These are phyloP conservation scores for Drosophila tristis DNA, from an alignment of 1,140 invertebrate species.

Conservation along the genomic window DNA sequence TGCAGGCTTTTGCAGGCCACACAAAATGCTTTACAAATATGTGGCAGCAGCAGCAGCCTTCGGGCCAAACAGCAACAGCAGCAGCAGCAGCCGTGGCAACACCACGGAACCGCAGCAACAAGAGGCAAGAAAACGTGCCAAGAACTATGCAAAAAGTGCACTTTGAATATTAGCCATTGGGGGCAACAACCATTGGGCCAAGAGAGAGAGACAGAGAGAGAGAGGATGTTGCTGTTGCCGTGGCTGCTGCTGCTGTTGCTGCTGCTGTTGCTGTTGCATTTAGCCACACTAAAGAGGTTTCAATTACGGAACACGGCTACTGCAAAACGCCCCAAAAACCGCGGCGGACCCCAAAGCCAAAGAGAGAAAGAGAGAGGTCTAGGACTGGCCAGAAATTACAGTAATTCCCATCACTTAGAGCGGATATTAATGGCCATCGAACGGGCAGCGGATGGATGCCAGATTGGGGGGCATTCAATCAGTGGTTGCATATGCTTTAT, in stretches of 20 bases:
- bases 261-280: slow-evolving; percentile 45
- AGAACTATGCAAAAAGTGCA: slow-evolving; percentile 79
- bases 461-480: slow-evolving; percentile 44
- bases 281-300: slow-evolving; percentile 82
- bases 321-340: slow-evolving; percentile 61
- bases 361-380: slow-evolving; percentile 27
- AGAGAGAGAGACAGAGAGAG: too few relatives aligned
- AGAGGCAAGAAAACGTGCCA: slow-evolving; percentile 62
- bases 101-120: slow-evolving; percentile 49
- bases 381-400: slow-evolving; percentile 70
- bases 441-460: slow-evolving; percentile 53
- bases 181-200: too few relatives aligned
- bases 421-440: slow-evolving; percentile 82
- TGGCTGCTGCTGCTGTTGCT: slow-evolving; percentile 12
- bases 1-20: slow-evolving; percentile 50
- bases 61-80: slow-evolving; percentile 50
- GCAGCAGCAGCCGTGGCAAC: slow-evolving; percentile 63
- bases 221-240: slow-evolving; percentile 52
- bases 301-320: slow-evolving; percentile 76
- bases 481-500: slow-evolving; percentile 30
- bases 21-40: slow-evolving; percentile 77
- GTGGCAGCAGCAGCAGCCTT: slow-evolving; percentile 49
- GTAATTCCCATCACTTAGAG: slow-evolving; percentile 84
- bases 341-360: slow-evolving; percentile 38
- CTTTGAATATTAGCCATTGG: slow-evolving; percentile 49